A percentile compares a stretch with the other conserved stretches of the same genome.
Conservation (phyloP, 23 tunicate genomes). For the Styela plicata region DNA sequence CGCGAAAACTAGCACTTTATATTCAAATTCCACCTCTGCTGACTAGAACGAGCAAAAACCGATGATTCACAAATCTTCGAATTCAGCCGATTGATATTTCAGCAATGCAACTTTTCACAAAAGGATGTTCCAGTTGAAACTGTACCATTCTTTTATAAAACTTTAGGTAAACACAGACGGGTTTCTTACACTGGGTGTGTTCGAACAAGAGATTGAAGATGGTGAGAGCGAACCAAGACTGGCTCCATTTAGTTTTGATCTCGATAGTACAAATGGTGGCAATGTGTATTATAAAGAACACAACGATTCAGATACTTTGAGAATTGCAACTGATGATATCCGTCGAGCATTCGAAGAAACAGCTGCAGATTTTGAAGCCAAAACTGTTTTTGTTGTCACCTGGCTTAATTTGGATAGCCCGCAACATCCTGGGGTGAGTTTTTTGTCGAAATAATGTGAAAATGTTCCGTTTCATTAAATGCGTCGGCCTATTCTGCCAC, state of each 20-base stretch:
- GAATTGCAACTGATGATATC: constrained; percentile 64
- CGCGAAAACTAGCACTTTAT: too few relatives aligned
- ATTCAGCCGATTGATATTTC: too few relatives aligned
- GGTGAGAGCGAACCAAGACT: constrained; percentile 48
- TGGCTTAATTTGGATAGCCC: constrained; percentile 60
- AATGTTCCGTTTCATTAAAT: too few relatives aligned
- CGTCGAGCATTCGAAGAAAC: constrained; percentile 48
- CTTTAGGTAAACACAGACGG: constrained; percentile 82
- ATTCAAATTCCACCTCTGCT: too few relatives aligned
- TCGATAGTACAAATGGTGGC: constrained; percentile 54
- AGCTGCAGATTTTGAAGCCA: constrained; percentile 60
- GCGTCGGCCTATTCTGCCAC: too few relatives aligned
- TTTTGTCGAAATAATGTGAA: too few relatives aligned
- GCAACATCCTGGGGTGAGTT: constrained; percentile 44
- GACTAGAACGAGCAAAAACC: too few relatives aligned
- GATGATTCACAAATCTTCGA: too few relatives aligned
- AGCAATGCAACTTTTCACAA: too few relatives aligned
- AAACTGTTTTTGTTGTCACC: constrained; percentile 76
- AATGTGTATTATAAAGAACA: constrained; percentile 57
- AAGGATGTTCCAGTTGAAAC: too few relatives aligned
- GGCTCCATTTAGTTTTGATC: constrained; percentile 76
- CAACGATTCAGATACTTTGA: constrained; percentile 29
- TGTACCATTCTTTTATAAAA: too few relatives aligned
- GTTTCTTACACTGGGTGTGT: constrained; percentile 58
- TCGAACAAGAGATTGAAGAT: constrained; percentile 12